These are phyloP conservation scores for Menidia beryllina DNA, from an alignment of 2,113 vertebrate genomes.

Conservation along the genomic window DNA sequence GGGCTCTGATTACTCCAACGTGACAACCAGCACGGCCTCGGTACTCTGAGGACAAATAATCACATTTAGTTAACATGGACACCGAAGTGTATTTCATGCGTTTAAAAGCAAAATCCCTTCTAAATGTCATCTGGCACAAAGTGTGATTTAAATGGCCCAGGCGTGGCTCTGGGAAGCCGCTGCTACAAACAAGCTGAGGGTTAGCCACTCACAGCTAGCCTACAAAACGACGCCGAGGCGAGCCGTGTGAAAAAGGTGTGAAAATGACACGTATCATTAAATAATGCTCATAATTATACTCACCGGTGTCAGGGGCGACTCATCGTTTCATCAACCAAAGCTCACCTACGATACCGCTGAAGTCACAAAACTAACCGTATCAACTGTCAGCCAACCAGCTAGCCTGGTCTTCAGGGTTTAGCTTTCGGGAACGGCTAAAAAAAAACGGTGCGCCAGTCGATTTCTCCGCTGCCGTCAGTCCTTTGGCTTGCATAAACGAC, in stretches of 20 bases:
- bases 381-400: constrained; percentile 70
- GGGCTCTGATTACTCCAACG: constrained; percentile 46
- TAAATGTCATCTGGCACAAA: neutral
- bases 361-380: constrained; percentile 31
- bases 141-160: constrained; percentile 61
- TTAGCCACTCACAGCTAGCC: constrained; percentile 36
- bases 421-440: constrained; percentile 58
- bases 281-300: constrained; percentile 17
- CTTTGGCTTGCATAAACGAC: constrained; percentile 29
- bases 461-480: constrained; percentile 45
- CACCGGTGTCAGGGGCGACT: constrained; percentile 68
- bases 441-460: constrained; percentile 41
- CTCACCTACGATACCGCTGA: constrained; percentile 19
- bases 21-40: constrained; percentile 67
- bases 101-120: neutral
- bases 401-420: constrained; percentile 47
- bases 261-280: neutral
- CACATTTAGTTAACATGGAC: neutral
- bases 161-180: constrained; percentile 66
- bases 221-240: constrained; percentile 8
- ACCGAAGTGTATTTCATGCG: neutral
- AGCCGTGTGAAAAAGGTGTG: constrained; percentile 1
- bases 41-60: constrained; percentile 47
- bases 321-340: constrained; percentile 50
- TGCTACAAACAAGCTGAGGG: constrained; percentile 61